Percentiles rank a stretch among this genome's conserved stretches.
Conservation (phyloP, 1,140 invertebrate genomes). For the Conus ventricosus region DNA sequence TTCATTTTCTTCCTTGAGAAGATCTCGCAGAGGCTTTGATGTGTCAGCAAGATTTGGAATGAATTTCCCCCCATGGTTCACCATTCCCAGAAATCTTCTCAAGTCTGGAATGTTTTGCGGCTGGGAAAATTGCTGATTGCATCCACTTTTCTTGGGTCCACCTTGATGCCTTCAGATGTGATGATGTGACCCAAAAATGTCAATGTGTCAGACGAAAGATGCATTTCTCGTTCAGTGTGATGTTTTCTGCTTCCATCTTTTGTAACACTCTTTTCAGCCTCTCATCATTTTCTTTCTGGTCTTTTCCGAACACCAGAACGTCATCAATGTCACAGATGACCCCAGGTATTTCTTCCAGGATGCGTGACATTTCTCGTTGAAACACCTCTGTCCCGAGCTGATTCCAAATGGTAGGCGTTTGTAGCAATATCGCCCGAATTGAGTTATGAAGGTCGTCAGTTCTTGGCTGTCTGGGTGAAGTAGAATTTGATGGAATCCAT, state of each 20-base stretch:
- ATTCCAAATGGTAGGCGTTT: too few species aligned
- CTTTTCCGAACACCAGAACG: too few species aligned
- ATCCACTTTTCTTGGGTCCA: constrained; percentile 13
- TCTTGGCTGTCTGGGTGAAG: too few species aligned
- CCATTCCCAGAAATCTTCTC: not conserved
- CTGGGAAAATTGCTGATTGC: not conserved
- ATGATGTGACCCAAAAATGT: constrained; percentile 15
- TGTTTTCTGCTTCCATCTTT: not conserved
- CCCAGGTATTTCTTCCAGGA: too few species aligned
- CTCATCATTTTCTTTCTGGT: constrained; percentile 14
- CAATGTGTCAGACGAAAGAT: not conserved
- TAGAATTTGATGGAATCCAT: too few species aligned
- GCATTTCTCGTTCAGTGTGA: constrained; percentile 14
- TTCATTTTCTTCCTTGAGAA: constrained; percentile 9
- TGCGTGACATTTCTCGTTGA: too few species aligned
- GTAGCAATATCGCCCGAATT: too few species aligned
- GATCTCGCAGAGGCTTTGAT: not conserved
- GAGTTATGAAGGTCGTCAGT: too few species aligned
- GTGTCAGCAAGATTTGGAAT: not conserved
- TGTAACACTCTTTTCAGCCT: not conserved
- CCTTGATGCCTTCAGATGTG: not conserved
- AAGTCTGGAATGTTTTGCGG: not conserved
- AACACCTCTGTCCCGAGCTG: too few species aligned
- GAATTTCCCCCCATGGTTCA: not conserved
- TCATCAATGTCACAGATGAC: too few species aligned